A percentile compares a stretch with the other conserved stretches of the same genome.
phyloP scores from a whole-genome alignment of 1,140 invertebrate species.

The Pollicipes pollicipes region DNA sequence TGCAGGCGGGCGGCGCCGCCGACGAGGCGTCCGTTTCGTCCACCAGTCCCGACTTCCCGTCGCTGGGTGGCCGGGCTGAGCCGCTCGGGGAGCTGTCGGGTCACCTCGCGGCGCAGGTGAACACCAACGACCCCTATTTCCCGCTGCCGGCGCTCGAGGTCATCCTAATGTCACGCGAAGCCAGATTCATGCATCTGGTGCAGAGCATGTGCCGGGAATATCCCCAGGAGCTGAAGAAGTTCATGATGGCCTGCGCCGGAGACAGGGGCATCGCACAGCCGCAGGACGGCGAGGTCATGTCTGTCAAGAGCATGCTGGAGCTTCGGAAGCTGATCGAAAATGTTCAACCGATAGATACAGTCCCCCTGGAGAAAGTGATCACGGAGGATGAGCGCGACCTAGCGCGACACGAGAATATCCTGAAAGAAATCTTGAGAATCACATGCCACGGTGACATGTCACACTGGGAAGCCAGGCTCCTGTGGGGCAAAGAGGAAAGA shows the following conservation, averaged over 20 bases:
- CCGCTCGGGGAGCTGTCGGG: too few relatives aligned
- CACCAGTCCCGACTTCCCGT: neutral
- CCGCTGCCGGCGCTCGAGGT: neutral
- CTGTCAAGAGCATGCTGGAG: neutral
- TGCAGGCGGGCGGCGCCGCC: too few relatives aligned
- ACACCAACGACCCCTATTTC: neutral
- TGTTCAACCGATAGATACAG: neutral
- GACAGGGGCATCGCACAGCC: neutral
- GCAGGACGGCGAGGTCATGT: neutral
- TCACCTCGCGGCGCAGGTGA: neutral
- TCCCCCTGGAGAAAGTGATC: neutral
- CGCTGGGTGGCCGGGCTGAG: too few relatives aligned
- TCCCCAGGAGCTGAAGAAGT: neutral
- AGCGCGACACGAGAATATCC: neutral
- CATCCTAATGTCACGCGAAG: neutral
- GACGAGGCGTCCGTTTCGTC: neutral
- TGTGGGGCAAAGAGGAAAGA: neutral
- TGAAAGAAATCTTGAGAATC: neutral
- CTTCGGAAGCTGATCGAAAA: neutral
- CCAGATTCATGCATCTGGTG: neutral
- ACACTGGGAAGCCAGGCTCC: neutral
- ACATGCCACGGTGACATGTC: neutral
- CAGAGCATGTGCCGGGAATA: neutral
- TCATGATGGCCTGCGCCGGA: neutral
- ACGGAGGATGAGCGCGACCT: neutral